Conservation (phyloP, 2,888 invertebrate species). For the Idaea straminata region DNA sequence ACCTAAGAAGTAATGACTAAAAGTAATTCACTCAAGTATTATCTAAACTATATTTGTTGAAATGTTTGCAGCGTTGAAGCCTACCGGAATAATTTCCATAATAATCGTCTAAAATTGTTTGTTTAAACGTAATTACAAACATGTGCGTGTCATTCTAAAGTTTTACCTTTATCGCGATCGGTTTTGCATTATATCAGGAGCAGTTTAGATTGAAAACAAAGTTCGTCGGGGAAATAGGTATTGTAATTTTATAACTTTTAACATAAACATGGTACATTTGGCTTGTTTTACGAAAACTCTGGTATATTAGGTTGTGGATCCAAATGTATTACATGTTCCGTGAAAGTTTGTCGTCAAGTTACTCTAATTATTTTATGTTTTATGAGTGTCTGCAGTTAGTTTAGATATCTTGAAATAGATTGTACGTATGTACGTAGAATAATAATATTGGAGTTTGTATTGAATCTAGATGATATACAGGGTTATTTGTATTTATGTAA, state of each 20-base stretch:
- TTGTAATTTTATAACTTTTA: conserved; percentile 51
- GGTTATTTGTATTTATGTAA: too few relatives aligned
- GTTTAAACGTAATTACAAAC: conserved; percentile 42
- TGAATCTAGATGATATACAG: too few relatives aligned
- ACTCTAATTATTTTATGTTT: neutral
- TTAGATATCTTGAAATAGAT: too few relatives aligned
- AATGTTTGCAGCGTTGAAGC: conserved; percentile 11
- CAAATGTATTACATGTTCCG: neutral
- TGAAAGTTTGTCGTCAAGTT: neutral
- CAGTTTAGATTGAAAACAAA: conserved; percentile 55
- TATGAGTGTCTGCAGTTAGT: neutral
- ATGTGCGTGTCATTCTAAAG: conserved; percentile 43
- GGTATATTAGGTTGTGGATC: conserved; percentile 19
- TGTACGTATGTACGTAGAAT: too few relatives aligned
- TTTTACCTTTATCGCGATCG: conserved; percentile 51
- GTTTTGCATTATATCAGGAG: conserved; percentile 51
- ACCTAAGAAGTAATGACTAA: too few relatives aligned
- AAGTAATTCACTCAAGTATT: too few relatives aligned
- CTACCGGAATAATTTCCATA: conserved; percentile 25
- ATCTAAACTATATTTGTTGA: neutral
- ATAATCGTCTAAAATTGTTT: conserved; percentile 34
- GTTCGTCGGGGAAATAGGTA: conserved; percentile 38
- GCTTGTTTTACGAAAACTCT: conserved; percentile 42
- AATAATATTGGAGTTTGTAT: too few relatives aligned
- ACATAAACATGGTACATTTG: conserved; percentile 50